A percentile compares a stretch with the other conserved stretches of the same genome.
These are phyloP conservation scores for Melanotaenia trifasciata DNA, from an alignment of 2,797 vertebrate species.

Conservation along the genomic window DNA sequence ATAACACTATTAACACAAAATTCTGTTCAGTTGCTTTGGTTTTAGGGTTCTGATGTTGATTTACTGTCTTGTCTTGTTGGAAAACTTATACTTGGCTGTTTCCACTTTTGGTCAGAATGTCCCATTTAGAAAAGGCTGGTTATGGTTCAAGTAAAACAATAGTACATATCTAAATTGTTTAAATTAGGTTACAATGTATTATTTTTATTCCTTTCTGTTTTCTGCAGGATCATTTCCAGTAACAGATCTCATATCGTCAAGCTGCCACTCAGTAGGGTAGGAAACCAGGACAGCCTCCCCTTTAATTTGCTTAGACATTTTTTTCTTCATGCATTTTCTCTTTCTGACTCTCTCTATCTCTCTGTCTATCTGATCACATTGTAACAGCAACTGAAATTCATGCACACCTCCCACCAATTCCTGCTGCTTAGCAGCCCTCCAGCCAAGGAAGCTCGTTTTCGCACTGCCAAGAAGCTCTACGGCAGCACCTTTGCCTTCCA, in stretches of 20 bases:
- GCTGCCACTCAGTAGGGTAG: constrained; percentile 97
- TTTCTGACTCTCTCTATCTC: constrained; percentile 39
- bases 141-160: background rate
- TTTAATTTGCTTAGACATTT: constrained; percentile 17
- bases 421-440: constrained; percentile 99
- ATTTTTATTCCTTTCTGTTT: constrained; percentile 55
- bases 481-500: constrained; percentile 99
- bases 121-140: background rate
- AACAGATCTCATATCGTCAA: constrained; percentile 99
- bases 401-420: constrained; percentile 99
- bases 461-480: constrained; percentile 98
- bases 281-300: constrained; percentile 40
- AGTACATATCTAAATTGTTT: background rate
- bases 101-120: background rate
- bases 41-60: background rate
- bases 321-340: constrained; percentile 7
- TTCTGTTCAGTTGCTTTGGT: background rate
- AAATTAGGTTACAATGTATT: constrained; percentile 26
- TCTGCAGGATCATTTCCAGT: constrained; percentile 96
- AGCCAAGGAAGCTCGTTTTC: constrained; percentile 98
- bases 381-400: constrained; percentile 98
- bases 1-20: background rate
- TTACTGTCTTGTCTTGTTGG: background rate
- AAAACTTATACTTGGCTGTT: background rate
- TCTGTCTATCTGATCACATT: constrained; percentile 36